phyloP scores from a whole-genome alignment of 2,113 vertebrate species.

The Sinocyclocheilus rhinocerous region DNA sequence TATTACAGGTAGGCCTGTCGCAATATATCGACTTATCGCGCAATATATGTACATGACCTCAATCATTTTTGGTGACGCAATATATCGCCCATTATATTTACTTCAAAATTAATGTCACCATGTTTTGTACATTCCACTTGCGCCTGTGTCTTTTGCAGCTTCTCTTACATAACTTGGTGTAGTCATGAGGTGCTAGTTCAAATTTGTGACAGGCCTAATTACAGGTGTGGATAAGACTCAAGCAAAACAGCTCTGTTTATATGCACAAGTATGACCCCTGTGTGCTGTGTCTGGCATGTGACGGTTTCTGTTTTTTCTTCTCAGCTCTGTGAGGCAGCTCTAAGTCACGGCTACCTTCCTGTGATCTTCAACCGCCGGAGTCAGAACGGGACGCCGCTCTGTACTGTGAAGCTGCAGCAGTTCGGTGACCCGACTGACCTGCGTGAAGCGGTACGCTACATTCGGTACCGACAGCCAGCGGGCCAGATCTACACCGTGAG shows the following conservation, averaged over 20 bases:
- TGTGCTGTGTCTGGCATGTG: not conserved
- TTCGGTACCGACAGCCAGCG: slow-evolving; percentile 78
- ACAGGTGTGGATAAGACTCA: slow-evolving; percentile 24
- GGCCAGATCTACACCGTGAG: slow-evolving; percentile 79
- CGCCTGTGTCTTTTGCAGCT: no score
- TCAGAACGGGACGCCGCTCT: slow-evolving; percentile 83
- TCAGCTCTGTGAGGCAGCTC: slow-evolving; percentile 78
- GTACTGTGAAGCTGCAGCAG: slow-evolving; percentile 82
- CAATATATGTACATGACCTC: no score
- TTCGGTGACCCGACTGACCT: slow-evolving; percentile 83
- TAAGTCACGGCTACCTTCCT: slow-evolving; percentile 79
- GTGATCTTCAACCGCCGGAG: slow-evolving; percentile 85
- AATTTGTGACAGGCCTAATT: no score
- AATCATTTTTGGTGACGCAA: no score
- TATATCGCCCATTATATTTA: no score
- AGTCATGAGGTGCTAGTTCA: no score
- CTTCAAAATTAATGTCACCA: no score
- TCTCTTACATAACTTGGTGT: no score
- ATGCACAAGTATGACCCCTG: slow-evolving; percentile 12
- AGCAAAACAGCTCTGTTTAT: slow-evolving; percentile 33
- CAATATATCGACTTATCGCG: no score
- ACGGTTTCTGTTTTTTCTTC: slow-evolving; percentile 23
- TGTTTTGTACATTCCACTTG: no score
- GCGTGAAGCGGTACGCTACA: slow-evolving; percentile 80
- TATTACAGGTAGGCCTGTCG: no score